Base-by-base conservation (phyloP, 1,140 invertebrate genomes). In the Drosophila fuyamai region DNA sequence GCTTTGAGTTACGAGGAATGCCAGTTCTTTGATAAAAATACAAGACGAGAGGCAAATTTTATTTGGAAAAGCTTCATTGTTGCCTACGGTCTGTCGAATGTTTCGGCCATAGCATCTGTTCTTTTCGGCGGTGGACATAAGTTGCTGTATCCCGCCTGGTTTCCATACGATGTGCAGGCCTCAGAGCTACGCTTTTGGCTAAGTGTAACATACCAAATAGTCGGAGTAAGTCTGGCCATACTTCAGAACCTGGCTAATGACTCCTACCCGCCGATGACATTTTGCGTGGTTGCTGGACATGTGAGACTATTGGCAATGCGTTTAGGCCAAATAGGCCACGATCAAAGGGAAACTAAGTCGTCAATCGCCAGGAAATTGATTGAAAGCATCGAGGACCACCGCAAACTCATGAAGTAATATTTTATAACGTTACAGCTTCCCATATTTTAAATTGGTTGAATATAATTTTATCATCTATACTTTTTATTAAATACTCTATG, bases 131-230 rank as follows among this genome's bases (percentile, higher is more conserved):
- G 50, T 8, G 47, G 32, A 16, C 50, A 27, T 35, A 63, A 76
- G 32, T 38, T 85, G 7, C 23, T 85, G 0, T 85, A 81, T 66
- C 82, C 81, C 0, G 81, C 76, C 5, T 84, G 81, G 77, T 81
- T 85, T 41, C 81, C 81, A 0, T 84, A 84, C 53, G 56, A 81
- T 53, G 75, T 71, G 10, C 44, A 75, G 18, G 48, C 60, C 2
- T 46, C 60, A 3, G 56, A 50, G 4, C 35, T 61, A 1, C 36
- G 27, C 6, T 85, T 56, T 38, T 74, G 58, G 58, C 32, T 61
- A 0, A 76, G 74, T 50, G 51, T 85, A 2, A 29, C 9, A 1
- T 85, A 84, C 47, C 81, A 85, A 27, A 60, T 73, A n/a, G 60
- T 36, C 0, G 81, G 81, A 1, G 62, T 79, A 10, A 56, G 48